Base-by-base conservation (phyloP, 2,888 invertebrate species). In the Clunio marinus region DNA sequence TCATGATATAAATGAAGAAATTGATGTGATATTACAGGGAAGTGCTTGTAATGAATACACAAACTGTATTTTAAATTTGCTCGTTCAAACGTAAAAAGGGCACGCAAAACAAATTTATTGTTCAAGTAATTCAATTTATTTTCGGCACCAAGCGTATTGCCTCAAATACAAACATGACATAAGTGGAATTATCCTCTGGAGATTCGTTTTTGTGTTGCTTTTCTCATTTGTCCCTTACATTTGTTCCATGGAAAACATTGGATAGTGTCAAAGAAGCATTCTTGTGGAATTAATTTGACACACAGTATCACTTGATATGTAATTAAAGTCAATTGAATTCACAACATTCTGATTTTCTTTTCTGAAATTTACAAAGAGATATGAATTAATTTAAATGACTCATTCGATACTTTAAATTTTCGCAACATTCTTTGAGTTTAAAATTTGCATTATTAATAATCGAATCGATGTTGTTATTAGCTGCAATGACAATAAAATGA, bases 51-150 rank as follows among this genome's bases (percentile, higher is more conserved):
- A 41, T 10, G 41, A 10, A 41, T 13, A n/a, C 15, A n/a, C 3
- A 32, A 32, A 32, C 35, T 32, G 13, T 8, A 4, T 45, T 51
- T 22, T 22, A 22, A 22, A 51, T 7, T 51, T 58, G 58, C n/a
- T 24, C 27, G 25, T 3, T 58, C n/a, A 15, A 24, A 27, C 17
- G 27, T 58, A n/a, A 58, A 58, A 58, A 58, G 58, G 58, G 25
- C 58, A 58, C 58, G 58, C 28, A 58, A 58, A 58, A 58, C 58
- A 8, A 58, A 58, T 58, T 27, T 27, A 24, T 24, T 25, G 1
- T 17, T 27, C 25, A n/a, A 4, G 55, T 27, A 7, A 58, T 27
- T 58, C 27, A 58, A 24, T 58, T 58, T 58, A 28, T 10, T 24
- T 27, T 51, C 5, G 5, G 8, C 22, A 22, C 51, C 7, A 32